Base-by-base conservation (phyloP, 2,888 invertebrate genomes). In the Sericinus montela region DNA sequence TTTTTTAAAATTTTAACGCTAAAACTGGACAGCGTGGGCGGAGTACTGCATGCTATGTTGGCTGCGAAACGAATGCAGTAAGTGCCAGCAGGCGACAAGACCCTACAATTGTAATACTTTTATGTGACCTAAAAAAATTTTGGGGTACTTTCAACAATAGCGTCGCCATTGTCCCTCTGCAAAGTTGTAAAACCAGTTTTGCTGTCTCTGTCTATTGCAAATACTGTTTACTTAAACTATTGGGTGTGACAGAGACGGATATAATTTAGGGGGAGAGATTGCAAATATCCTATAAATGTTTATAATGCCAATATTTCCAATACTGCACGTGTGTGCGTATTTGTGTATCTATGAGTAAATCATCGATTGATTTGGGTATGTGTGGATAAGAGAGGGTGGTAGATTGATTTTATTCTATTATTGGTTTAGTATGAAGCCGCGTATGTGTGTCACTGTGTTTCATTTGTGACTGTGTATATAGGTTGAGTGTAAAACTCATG, bases 71-170 rank as follows among this genome's bases (percentile, higher is more conserved):
- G 81, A 88, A 87, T 88, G 86, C 69, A 75, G 74, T 77, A 75
- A 79, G 77, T 78, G 78, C 70, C 78, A 73, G 74, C 73, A 74
- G 67, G 67, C 84, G 74, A 75, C 77, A 73, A 79, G 82, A 80
- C 86, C 85, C 86, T 84, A 77, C 84, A 81, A 86, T 78, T 80
- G 82, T 85, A 86, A 83, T 85, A 84, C 82, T 84, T 84, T 84
- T 87, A 81, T 84, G 74, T 86, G 87, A 85, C 87, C 85, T 83
- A 87, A 88, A 88, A 87, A 87, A 87, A 83, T 66, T 80, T 86
- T 80, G 79, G 88, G 88, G 87, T 84, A 87, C 83, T 77, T 78
- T 72, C 74, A 87, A 88, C 87, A 88, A 88, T 86, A 84, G 87
- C 70, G 66, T 75, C 76, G 70, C 83, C 67, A 84, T 83, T 87